These are phyloP conservation scores for Pseudomyrmex pallidus DNA, from an alignment of 1,140 invertebrate genomes.

Conservation along the genomic window DNA sequence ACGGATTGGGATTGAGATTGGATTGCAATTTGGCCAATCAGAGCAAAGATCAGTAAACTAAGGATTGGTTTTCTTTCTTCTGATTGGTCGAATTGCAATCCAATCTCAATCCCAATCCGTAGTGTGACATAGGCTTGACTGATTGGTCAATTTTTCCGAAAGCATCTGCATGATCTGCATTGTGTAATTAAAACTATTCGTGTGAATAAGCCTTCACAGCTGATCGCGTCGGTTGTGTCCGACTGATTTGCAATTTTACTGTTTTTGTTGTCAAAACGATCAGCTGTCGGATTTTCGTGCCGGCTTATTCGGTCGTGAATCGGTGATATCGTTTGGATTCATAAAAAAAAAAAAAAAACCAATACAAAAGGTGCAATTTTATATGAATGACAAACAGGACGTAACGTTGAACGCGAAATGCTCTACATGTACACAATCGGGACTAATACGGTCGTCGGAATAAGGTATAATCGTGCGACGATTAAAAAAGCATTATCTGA, in stretches of 20 bases:
- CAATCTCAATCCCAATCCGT: too few relatives aligned
- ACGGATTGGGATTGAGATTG: too few relatives aligned
- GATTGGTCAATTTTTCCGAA: neutral
- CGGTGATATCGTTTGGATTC: too few relatives aligned
- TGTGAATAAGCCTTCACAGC: neutral
- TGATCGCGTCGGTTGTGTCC: neutral
- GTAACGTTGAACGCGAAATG: neutral
- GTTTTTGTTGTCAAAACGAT: constrained; percentile 45
- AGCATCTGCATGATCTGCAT: neutral
- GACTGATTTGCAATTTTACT: neutral
- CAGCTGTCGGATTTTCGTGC: constrained; percentile 26
- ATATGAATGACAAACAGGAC: constrained; percentile 7
- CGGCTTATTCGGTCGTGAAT: neutral
- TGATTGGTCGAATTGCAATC: too few relatives aligned
- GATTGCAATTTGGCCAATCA: too few relatives aligned
- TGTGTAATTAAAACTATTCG: neutral
- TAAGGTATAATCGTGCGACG: neutral
- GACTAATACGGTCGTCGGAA: neutral
- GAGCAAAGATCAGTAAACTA: too few relatives aligned
- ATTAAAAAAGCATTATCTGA: neutral
- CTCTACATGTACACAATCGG: constrained; percentile 1
- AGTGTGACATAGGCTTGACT: too few relatives aligned
- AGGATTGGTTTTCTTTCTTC: too few relatives aligned
- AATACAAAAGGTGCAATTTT: neutral
- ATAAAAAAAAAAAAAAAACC: neutral